A percentile compares a stretch with the other conserved stretches of the same genome.
Conservation (phyloP, 2,797 vertebrate genomes). For the Vultur gryphus region DNA sequence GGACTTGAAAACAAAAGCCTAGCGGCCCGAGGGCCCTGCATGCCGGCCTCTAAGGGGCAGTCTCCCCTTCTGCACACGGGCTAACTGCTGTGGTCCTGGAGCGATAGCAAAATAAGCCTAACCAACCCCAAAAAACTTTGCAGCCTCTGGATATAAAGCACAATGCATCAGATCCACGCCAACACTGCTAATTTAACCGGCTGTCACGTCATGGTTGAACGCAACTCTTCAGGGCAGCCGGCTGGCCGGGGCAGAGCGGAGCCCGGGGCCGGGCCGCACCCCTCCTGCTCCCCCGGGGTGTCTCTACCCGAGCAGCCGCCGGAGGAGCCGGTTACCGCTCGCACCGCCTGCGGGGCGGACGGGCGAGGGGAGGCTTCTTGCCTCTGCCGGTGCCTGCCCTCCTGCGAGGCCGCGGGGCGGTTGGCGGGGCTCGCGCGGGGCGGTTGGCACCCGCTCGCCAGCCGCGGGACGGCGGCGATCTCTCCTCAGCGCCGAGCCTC, state of each 20-base stretch:
- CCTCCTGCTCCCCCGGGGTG: neutral
- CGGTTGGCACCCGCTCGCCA: neutral
- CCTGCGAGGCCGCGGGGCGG: neutral
- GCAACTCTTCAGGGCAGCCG: neutral
- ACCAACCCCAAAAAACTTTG: neutral
- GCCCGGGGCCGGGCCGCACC: neutral
- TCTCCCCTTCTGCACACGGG: accelerated
- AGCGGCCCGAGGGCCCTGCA: neutral
- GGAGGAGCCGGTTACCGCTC: neutral
- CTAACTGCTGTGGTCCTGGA: neutral
- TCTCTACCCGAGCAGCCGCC: neutral
- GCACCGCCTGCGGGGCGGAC: neutral
- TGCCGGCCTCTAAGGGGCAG: neutral
- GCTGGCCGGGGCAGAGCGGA: neutral
- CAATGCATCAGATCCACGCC: neutral
- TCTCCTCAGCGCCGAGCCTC: neutral
- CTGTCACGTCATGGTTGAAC: accelerated
- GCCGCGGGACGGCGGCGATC: neutral
- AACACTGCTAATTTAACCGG: accelerated
- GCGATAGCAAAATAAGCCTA: accelerated
- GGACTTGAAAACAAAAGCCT: neutral
- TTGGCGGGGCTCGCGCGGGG: neutral
- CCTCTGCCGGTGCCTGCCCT: neutral
- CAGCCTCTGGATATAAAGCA: neutral
- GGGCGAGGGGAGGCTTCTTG: neutral